Percentiles rank a stretch among this genome's conserved stretches.
These are phyloP conservation scores for Acrobasis repandana DNA, from an alignment of 2,888 invertebrate genomes.

Conservation along the genomic window DNA sequence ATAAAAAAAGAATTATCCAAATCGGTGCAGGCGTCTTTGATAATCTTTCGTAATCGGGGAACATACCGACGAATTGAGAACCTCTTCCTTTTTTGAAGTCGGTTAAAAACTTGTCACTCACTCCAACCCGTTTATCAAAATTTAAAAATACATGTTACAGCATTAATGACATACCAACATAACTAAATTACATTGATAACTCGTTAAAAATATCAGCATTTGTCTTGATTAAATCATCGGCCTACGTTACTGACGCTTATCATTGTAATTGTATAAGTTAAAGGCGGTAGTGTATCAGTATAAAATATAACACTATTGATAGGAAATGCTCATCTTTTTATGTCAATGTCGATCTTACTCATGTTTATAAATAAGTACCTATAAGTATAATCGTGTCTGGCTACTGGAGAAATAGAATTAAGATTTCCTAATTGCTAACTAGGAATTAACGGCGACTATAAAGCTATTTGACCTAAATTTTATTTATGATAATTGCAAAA, in stretches of 20 bases:
- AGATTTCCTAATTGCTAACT: background rate
- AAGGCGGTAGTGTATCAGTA: conserved; percentile 46
- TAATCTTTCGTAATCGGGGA: no score
- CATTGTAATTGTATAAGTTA: conserved; percentile 54
- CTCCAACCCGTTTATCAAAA: background rate
- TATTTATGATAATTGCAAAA: no score
- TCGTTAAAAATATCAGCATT: background rate
- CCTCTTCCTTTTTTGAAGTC: no score
- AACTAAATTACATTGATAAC: background rate
- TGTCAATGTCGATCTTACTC: conserved; percentile 20
- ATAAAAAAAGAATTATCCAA: no score
- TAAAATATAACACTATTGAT: conserved; percentile 26
- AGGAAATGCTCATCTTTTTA: conserved; percentile 24
- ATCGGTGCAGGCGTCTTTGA: no score
- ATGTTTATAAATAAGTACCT: conserved; percentile 23
- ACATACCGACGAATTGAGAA: no score
- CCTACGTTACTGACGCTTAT: conserved; percentile 8
- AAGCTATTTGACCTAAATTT: no score
- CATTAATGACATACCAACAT: background rate
- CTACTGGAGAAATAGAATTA: background rate
- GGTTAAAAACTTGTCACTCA: no score
- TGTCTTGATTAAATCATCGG: conserved; percentile 12
- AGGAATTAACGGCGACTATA: no score
- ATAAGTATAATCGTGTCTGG: background rate
- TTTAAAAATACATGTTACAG: background rate